Evolutionary conservation across 2,797 vertebrate species (phyloP).

Genomic region (Pipistrellus pygmaeus): DNA sequence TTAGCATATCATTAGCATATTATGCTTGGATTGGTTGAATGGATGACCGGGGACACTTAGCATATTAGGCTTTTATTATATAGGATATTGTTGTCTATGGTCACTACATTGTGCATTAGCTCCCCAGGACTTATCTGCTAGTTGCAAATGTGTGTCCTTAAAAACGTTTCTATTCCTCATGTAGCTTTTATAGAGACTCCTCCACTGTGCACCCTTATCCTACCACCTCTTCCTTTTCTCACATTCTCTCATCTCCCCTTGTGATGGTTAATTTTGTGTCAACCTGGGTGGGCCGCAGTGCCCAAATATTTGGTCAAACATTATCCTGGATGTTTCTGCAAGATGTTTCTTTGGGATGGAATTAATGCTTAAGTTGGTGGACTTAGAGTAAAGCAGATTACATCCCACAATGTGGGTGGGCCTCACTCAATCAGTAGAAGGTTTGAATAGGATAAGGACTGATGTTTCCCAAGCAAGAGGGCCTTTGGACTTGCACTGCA

Average conservation of each 20-base stretch:
- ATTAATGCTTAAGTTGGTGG: neutral
- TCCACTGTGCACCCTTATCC: rapidly evolving
- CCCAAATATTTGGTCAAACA: neutral
- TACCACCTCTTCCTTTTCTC: neutral
- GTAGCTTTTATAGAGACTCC: neutral
- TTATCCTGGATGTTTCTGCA: neutral
- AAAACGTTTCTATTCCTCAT: no score
- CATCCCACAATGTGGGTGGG: neutral
- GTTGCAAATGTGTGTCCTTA: no score
- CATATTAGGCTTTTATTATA: no score
- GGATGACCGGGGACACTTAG: no score
- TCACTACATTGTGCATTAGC: rapidly evolving
- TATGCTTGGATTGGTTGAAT: no score
- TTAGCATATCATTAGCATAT: no score
- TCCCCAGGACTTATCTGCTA: no score
- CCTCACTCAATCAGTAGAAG: neutral
- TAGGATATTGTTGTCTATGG: rapidly evolving
- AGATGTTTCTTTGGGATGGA: neutral
- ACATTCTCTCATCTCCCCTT: neutral
- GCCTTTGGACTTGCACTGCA: neutral
- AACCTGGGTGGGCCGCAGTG: rapidly evolving
- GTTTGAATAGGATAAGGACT: neutral
- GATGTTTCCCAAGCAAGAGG: neutral
- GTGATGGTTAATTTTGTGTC: neutral
- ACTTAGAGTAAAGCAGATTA: neutral